Base-by-base conservation (phyloP, 2,888 invertebrate species). In the Charanyca ferruginea region DNA sequence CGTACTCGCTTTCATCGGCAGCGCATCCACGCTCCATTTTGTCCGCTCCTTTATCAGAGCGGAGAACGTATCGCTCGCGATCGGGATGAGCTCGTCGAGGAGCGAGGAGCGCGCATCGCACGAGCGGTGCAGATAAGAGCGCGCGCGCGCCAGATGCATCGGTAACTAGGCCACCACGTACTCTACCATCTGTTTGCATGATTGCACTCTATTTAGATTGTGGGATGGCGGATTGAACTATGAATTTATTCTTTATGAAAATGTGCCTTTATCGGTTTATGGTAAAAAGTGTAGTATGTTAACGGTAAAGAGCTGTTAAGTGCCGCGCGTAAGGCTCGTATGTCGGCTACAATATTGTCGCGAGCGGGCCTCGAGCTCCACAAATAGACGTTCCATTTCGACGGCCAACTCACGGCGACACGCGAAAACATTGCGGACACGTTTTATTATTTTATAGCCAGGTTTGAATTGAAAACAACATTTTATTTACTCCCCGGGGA, bases 341-440 rank as follows among this genome's bases (percentile, higher is more conserved):
- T 90, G 90, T 90, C 90, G 85, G 90, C 87, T 91, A 90, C 88
- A 89, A 90, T 94, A 93, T 90, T 94, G 93, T 94, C 94, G 91
- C 91, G 91, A 86, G 89, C 94, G 94, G 94, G 94, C 94, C 94
- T 94, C 94, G 93, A 85, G 87, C 88, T 90, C 91, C 91, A 89
- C 92, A 95, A 95, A 95, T 95, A 95, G 95, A 93, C 89, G 94
- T 87, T 92, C 95, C 93, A 94, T 91, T 94, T 95, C 92, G 90
- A 91, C 93, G 88, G 91, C 91, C 93, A 89, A 88, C 93, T 90
- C 91, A 90, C 90, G 86, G 89, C 89, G 92, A 91, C 91, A 90
- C 90, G 91, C 92, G 87, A 94, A 93, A 93, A 93, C 92, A 91
- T 90, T 90, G 87, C 90, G 89, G 90, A 91, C 88, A 88, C 85